phyloP scores from a whole-genome alignment of 2,888 invertebrate genomes.

The Rhopalosiphum nymphaeae region DNA sequence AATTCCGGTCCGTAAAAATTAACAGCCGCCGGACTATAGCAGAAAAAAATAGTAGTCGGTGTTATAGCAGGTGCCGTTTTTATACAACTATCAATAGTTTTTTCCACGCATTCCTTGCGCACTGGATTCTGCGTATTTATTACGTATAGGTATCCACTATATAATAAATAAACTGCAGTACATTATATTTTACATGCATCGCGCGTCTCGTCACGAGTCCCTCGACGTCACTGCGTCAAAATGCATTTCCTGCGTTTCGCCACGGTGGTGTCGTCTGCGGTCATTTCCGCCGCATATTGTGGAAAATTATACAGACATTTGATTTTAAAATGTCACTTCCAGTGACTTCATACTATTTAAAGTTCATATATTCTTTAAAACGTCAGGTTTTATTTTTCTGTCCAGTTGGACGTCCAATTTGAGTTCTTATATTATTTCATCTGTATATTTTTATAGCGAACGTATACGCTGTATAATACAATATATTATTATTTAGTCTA shows the following conservation, averaged over 20 bases:
- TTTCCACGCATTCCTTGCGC: neutral
- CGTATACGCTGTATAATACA: neutral
- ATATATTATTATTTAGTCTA: neutral
- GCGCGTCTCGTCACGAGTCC: neutral
- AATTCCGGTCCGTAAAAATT: conserved; percentile 6
- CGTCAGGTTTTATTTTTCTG: neutral
- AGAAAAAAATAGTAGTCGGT: neutral
- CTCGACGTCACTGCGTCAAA: neutral
- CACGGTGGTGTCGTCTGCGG: neutral
- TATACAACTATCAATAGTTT: neutral
- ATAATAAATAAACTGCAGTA: neutral
- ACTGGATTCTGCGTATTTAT: neutral
- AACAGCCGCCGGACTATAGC: neutral
- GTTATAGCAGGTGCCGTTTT: conserved; percentile 38
- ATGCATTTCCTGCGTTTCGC: neutral
- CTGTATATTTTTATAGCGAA: neutral
- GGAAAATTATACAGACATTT: neutral
- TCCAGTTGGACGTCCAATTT: neutral
- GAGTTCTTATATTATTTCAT: neutral
- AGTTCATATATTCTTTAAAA: neutral
- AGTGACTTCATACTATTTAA: neutral
- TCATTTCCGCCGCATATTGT: neutral
- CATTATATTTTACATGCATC: neutral
- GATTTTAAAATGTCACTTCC: neutral
- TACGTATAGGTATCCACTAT: neutral